Conservation (phyloP, 2,888 invertebrate genomes). For the Noctua comes region DNA sequence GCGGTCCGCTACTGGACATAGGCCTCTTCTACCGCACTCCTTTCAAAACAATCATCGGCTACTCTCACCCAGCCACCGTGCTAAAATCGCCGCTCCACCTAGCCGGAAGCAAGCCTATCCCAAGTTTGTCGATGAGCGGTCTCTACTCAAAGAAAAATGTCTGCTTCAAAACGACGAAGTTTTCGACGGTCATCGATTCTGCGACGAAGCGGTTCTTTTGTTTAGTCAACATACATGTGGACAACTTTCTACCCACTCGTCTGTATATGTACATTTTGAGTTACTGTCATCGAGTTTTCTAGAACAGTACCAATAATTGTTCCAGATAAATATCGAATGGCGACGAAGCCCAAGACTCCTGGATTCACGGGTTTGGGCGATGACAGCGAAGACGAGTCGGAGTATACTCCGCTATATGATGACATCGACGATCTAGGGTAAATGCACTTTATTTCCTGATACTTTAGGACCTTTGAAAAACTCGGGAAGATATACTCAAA, state of each 20-base stretch:
- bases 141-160: not conserved
- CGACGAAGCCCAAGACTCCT: conserved; percentile 72
- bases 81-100: not conserved
- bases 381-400: conserved; percentile 82
- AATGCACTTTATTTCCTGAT: conserved; percentile 52
- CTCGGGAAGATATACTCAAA: conserved; percentile 11
- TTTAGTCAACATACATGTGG: not conserved
- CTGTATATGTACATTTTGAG: not conserved
- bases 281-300: not conserved
- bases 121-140: not conserved
- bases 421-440: conserved; percentile 85
- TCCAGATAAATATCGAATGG: conserved; percentile 76
- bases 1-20: not conserved
- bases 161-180: not conserved
- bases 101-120: not conserved
- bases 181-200: no score
- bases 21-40: not conserved
- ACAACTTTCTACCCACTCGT: not conserved
- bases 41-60: not conserved
- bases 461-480: not conserved
- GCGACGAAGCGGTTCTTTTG: not conserved
- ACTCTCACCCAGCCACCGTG: not conserved
- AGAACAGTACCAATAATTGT: conserved; percentile 38
- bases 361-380: conserved; percentile 78
- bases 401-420: conserved; percentile 82